These are phyloP conservation scores for Gallinago jamesoni DNA, from an alignment of 2,113 vertebrate species.

Conservation along the genomic window DNA sequence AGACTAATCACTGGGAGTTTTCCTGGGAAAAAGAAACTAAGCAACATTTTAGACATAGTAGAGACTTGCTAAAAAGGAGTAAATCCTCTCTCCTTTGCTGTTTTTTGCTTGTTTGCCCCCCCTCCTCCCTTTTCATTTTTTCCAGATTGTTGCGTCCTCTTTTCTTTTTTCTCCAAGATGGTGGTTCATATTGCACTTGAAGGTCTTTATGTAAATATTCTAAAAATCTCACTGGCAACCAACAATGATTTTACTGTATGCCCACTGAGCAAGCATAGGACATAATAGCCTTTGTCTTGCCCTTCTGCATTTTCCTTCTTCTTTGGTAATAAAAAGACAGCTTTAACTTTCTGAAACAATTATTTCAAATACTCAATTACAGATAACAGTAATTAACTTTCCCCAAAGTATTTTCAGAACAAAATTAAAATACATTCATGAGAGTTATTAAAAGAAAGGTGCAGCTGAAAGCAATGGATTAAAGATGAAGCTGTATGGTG, in stretches of 20 bases:
- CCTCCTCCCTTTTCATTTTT: fast-evolving
- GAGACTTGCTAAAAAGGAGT: background rate
- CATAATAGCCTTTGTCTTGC: background rate
- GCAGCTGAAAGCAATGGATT: background rate
- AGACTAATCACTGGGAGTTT: background rate
- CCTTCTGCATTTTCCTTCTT: background rate
- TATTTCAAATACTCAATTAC: background rate
- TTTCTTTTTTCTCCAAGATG: background rate
- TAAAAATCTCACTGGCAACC: background rate
- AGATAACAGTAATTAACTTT: conserved; percentile 1
- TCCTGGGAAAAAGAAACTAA: background rate
- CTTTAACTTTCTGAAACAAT: background rate
- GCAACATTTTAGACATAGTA: background rate
- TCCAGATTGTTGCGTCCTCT: background rate
- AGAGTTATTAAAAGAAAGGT: background rate
- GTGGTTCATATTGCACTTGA: background rate
- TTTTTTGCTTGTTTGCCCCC: fast-evolving
- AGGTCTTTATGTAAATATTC: background rate
- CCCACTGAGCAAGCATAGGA: background rate
- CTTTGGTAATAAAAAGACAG: background rate
- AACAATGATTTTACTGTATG: background rate
- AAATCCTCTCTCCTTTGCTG: background rate
- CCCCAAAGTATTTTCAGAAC: background rate
- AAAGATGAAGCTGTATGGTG: background rate
- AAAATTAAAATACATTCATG: background rate